Evolutionary conservation across 2,113 vertebrate genomes (phyloP), one percentile per base, ranked within the genome.

Genomic region (Tautogolabrus adspersus): DNA sequence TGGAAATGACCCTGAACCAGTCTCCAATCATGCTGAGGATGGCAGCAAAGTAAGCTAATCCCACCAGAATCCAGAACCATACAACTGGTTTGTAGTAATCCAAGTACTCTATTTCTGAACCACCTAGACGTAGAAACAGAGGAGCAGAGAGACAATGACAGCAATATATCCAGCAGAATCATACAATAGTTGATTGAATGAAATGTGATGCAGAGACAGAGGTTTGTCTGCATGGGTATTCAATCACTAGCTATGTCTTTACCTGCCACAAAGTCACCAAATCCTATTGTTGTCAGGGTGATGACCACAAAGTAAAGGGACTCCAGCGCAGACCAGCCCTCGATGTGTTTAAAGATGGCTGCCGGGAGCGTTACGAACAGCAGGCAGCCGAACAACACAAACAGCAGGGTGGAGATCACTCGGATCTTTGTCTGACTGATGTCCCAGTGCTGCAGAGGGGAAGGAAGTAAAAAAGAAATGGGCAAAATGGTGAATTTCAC

Each of bases 11-110:
- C 72, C 95, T 93, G 47, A 98, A 88, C 97, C 97, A 98, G 64
- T 98, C 97, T 94, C 97, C 97, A 60, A 98, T 98, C 97, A 98
- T 98, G 86, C 97, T 98, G 92, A 98, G 96, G 59, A 98, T 96
- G 7, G 97, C 97, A 38, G 97, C 97, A 90, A 98, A 98, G 90
- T 98, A 98, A 55, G 96, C 97, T 55, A 98, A 95, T 26, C 97
- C 97, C 76, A 98, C 96, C 72, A 98, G 95, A 77, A 98, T 98
- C 97, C 97, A 98, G 84, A 98, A 98, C 97, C 96, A 98, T 52
- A 98, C 97, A 12, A 96, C 91, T 13, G 97, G 97, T 82, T 98
- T 98, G 54, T 98, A 98, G 90, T 96, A 96, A 89, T 97, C 96
- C 57, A 96, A 84, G 51, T 98, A 98, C 38, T 97, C 96, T 57